These are phyloP conservation scores for Dicrostonyx torquatus DNA, from an alignment of 2,797 vertebrate species.

Conservation along the genomic window DNA sequence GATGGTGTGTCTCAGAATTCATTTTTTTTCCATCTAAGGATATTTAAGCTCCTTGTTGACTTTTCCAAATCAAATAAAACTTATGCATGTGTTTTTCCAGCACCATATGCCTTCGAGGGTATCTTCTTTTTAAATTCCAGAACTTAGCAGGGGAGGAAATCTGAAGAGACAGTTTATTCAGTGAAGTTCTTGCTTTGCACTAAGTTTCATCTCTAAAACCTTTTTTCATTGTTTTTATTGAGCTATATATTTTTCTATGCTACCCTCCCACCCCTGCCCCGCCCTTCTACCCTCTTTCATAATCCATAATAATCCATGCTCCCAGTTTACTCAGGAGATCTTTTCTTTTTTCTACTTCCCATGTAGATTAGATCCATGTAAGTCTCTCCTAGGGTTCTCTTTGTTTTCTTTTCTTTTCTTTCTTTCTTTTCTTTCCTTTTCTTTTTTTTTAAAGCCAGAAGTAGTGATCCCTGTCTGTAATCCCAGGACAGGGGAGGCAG, in stretches of 20 bases:
- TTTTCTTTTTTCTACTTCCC: too few species aligned
- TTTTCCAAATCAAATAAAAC: conserved; percentile 37
- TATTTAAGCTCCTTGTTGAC: background rate
- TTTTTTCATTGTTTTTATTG: too few species aligned
- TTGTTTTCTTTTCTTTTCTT: too few species aligned
- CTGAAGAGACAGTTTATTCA: background rate
- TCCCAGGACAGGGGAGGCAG: background rate
- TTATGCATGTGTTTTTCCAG: background rate
- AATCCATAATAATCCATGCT: too few species aligned
- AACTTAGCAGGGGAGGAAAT: background rate
- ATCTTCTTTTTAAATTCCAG: conserved; percentile 11
- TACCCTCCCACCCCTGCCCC: too few species aligned
- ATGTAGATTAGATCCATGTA: too few species aligned
- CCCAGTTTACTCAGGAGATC: too few species aligned
- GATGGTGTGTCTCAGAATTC: background rate
- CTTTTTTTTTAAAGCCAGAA: too few species aligned
- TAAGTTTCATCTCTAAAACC: background rate
- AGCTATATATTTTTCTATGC: too few species aligned
- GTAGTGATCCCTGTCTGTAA: background rate
- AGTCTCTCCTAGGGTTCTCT: too few species aligned
- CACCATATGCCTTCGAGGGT: background rate
- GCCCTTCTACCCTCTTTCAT: too few species aligned
- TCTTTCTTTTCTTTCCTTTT: too few species aligned
- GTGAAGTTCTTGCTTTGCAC: background rate
- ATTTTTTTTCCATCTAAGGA: conserved; percentile 17